A percentile compares a stretch with the other conserved stretches of the same genome.
phyloP scores from a whole-genome alignment of 2,797 vertebrate species.

The Notoglanidium macrostoma region DNA sequence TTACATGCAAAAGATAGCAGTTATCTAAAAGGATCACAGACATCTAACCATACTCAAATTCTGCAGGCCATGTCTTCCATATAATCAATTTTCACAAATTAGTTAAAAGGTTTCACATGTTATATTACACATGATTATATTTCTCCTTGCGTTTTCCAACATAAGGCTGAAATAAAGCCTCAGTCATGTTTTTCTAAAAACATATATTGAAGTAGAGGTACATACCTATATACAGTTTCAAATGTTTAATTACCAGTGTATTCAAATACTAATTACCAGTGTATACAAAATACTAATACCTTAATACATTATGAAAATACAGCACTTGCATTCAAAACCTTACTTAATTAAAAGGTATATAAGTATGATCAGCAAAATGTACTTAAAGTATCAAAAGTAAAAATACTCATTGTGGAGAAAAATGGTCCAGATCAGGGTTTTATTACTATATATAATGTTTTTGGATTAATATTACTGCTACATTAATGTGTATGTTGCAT shows the following conservation, averaged over 20 bases:
- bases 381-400: too few relatives aligned
- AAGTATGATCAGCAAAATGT: too few relatives aligned
- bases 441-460: too few relatives aligned
- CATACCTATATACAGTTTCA: not conserved
- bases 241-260: not conserved
- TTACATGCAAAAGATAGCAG: not conserved
- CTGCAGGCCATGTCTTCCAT: not conserved
- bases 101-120: not conserved
- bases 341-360: too few relatives aligned
- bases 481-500: too few relatives aligned
- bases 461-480: too few relatives aligned
- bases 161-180: not conserved
- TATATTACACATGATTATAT: not conserved
- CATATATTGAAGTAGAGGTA: not conserved
- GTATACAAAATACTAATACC: too few relatives aligned
- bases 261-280: too few relatives aligned
- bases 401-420: too few relatives aligned
- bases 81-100: not conserved
- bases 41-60: not conserved
- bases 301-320: too few relatives aligned
- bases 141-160: not conserved
- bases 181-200: not conserved
- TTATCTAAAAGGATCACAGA: not conserved
- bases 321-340: too few relatives aligned
- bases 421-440: too few relatives aligned